Percentiles rank a stretch among this genome's conserved stretches.
Conservation (phyloP, 2,888 invertebrate genomes). For the Dryobotodes eremita region DNA sequence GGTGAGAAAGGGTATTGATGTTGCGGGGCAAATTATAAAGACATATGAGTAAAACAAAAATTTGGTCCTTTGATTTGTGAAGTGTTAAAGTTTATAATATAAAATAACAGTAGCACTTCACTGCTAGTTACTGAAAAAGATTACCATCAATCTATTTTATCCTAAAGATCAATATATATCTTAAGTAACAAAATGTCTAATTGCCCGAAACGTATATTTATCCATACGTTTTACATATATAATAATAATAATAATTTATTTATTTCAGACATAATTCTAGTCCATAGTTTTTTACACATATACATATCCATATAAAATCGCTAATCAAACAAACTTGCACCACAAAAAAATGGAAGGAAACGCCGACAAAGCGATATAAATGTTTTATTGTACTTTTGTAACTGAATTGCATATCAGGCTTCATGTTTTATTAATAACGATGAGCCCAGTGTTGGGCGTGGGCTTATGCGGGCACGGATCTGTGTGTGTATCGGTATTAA, state of each 20-base stretch:
- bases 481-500: conserved; percentile 50
- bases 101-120: background rate
- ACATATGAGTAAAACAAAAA: too few relatives aligned
- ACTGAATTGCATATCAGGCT: conserved; percentile 72
- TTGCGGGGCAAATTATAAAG: too few relatives aligned
- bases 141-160: too few relatives aligned
- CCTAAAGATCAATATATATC: background rate
- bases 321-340: conserved; percentile 52
- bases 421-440: conserved; percentile 67
- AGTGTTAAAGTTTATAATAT: background rate
- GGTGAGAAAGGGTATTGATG: too few relatives aligned
- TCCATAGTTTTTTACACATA: too few relatives aligned
- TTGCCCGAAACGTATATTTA: background rate
- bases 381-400: conserved; percentile 75
- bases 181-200: background rate
- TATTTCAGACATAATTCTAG: too few relatives aligned
- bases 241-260: too few relatives aligned
- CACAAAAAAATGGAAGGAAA: conserved; percentile 68
- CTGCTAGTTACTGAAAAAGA: background rate
- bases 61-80: background rate
- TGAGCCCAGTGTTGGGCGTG: conserved; percentile 42
- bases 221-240: background rate
- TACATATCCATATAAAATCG: conserved; percentile 4
- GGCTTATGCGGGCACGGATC: conserved; percentile 44
- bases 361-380: conserved; percentile 75